A percentile compares a stretch with the other conserved stretches of the same genome.
Evolutionary conservation across 2,797 vertebrate species (phyloP).

Genomic region (Centropyge bicolor): DNA sequence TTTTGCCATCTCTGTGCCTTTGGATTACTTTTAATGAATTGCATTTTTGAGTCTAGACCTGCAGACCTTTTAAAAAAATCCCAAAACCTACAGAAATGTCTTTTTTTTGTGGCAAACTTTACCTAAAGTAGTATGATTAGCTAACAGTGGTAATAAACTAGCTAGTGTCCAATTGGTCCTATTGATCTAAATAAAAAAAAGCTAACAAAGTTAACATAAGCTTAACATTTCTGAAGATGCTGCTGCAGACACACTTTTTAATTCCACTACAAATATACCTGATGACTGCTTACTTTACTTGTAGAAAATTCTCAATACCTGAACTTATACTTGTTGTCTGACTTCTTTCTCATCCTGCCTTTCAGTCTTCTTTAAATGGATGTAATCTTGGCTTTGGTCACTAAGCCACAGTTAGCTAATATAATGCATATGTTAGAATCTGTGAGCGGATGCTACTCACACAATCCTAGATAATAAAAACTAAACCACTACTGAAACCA

Average conservation of each 20-base stretch:
- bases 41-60: background rate
- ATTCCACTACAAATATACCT: background rate
- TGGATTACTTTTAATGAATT: conserved; percentile 41
- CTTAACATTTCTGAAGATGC: background rate
- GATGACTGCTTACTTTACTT: background rate
- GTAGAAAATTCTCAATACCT: background rate
- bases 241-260: background rate
- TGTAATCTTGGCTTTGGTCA: background rate
- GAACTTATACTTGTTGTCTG: background rate
- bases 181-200: background rate
- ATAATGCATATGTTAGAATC: background rate
- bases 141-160: background rate
- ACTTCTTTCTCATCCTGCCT: background rate
- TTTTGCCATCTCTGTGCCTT: background rate
- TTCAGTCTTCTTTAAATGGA: background rate
- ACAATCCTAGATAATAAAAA: background rate
- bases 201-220: too few species aligned
- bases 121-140: background rate
- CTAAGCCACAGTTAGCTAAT: background rate
- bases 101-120: background rate
- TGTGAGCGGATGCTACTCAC: background rate
- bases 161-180: background rate
- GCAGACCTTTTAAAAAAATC: background rate
- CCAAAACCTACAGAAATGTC: background rate
- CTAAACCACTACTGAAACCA: background rate